Percentiles rank a stretch among this genome's conserved stretches.
Conservation (phyloP, 2,888 invertebrate genomes). For the Morpho achilles region DNA sequence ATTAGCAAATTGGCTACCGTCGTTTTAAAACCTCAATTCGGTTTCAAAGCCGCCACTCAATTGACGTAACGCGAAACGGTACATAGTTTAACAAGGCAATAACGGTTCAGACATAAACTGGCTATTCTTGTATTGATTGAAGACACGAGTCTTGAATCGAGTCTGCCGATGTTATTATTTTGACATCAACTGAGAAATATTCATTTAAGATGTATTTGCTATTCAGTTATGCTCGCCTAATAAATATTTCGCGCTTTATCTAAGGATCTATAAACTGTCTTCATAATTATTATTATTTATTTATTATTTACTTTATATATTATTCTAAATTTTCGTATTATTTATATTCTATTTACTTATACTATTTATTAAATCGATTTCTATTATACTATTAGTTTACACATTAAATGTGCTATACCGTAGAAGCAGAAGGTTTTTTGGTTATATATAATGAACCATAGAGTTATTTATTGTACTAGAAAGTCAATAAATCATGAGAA, state of each 20-base stretch:
- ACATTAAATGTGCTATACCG: too few species aligned
- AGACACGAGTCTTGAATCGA: conserved; percentile 16
- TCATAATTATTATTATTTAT: background rate
- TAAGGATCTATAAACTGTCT: background rate
- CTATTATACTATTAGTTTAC: too few species aligned
- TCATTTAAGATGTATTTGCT: conserved; percentile 1
- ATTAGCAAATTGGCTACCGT: conserved; percentile 5
- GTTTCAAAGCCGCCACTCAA: conserved; percentile 6
- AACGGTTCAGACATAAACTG: conserved; percentile 31
- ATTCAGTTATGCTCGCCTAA: conserved; percentile 3
- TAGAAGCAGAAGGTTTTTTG: too few species aligned
- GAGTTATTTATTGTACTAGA: too few species aligned
- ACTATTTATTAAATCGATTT: too few species aligned
- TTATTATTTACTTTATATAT: too few species aligned
- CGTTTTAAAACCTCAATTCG: conserved; percentile 7
- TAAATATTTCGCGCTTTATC: background rate
- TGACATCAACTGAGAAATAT: conserved; percentile 8
- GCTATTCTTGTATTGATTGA: conserved; percentile 26
- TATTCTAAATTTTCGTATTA: too few species aligned
- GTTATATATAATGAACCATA: too few species aligned
- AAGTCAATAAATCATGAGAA: too few species aligned
- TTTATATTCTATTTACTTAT: too few species aligned
- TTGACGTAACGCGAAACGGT: conserved; percentile 24
- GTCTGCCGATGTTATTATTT: conserved; percentile 17
- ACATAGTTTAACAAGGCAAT: conserved; percentile 36